phyloP scores from a whole-genome alignment of 2,888 invertebrate genomes.

The Heliconius cydno region DNA sequence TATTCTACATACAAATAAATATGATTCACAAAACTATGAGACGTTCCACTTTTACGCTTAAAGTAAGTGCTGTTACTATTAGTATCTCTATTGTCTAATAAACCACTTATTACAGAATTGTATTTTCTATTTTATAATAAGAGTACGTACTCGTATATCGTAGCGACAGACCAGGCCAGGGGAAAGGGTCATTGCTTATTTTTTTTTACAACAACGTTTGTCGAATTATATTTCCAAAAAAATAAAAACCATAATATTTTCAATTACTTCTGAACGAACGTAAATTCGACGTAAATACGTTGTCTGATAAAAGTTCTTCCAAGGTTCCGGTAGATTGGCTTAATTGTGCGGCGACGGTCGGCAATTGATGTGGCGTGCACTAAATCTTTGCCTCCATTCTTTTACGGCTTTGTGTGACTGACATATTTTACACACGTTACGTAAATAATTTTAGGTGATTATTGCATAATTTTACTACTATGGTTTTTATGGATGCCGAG shows the following conservation, averaged over 20 bases:
- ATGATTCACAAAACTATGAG: not conserved
- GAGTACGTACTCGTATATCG: too few species aligned
- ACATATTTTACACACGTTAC: conserved; percentile 17
- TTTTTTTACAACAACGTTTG: not conserved
- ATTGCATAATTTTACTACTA: not conserved
- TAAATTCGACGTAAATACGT: conserved; percentile 8
- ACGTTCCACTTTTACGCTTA: not conserved
- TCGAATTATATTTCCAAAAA: not conserved
- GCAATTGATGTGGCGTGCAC: conserved; percentile 39
- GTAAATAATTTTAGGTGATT: conserved; percentile 9
- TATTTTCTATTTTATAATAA: not conserved
- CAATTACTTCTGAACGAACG: not conserved
- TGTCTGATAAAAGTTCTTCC: conserved; percentile 32
- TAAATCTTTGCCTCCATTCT: conserved; percentile 28
- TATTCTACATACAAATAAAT: not conserved
- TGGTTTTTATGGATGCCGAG: not conserved
- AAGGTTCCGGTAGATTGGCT: conserved; percentile 40
- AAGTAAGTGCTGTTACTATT: not conserved
- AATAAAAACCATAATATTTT: not conserved
- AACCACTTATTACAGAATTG: too few species aligned
- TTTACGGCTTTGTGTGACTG: not conserved
- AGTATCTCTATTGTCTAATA: not conserved
- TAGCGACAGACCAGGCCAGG: too few species aligned
- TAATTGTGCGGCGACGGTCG: conserved; percentile 29
- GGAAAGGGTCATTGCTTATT: not conserved